Evolutionary conservation across 2,113 vertebrate species (phyloP).

Genomic region (Microtus montanus): DNA sequence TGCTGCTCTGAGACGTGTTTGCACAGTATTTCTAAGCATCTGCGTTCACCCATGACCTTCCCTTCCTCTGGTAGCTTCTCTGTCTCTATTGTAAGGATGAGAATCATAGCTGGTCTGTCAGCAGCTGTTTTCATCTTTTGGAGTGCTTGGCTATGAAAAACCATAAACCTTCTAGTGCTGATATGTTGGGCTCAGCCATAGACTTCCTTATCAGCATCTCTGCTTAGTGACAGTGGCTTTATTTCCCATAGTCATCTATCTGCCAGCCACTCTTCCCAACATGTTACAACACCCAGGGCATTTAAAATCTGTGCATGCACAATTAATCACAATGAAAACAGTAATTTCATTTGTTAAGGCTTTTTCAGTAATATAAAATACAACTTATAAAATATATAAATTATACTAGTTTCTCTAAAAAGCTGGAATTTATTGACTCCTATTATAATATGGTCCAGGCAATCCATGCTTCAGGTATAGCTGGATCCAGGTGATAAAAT

Average conservation of each 20-base stretch:
- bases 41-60: neutral
- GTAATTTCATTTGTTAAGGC: neutral
- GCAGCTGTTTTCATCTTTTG: neutral
- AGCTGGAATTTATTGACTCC: neutral
- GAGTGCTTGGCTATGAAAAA: neutral
- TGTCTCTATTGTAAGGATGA: neutral
- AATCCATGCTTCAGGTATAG: neutral
- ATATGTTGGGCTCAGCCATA: neutral
- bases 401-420: neutral
- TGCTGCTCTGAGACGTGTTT: neutral
- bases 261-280: no score
- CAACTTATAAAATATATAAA: neutral
- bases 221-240: neutral
- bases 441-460: neutral
- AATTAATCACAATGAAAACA: neutral
- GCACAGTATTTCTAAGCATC: neutral
- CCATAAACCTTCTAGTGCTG: neutral
- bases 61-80: neutral
- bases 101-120: neutral
- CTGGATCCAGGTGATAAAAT: neutral
- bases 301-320: neutral
- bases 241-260: neutral
- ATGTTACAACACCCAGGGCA: neutral
- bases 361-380: neutral
- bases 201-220: neutral